Percentiles rank a stretch among this genome's conserved stretches.
These are phyloP conservation scores for Drosophila tropicalis DNA, from an alignment of 1,140 invertebrate genomes.

Conservation along the genomic window DNA sequence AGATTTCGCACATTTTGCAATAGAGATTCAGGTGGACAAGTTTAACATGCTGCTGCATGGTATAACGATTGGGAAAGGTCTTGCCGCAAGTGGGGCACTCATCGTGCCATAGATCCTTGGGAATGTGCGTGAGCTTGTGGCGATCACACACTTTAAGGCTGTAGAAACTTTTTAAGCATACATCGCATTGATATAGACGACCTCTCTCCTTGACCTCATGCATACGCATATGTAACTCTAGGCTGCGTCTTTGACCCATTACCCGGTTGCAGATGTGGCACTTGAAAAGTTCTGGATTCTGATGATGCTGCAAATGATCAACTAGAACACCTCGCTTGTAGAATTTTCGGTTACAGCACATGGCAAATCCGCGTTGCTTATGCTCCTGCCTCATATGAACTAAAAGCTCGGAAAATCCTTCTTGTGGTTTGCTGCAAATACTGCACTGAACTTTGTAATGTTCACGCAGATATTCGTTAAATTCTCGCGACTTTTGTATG, in stretches of 20 bases:
- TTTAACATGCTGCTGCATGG: slow-evolving; percentile 70
- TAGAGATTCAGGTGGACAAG: slow-evolving; percentile 68
- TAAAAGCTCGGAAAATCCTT: slow-evolving; percentile 55
- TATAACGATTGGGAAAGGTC: slow-evolving; percentile 62
- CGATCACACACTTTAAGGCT: slow-evolving; percentile 61
- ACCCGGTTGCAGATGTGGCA: slow-evolving; percentile 62
- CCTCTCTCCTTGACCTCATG: slow-evolving; percentile 64
- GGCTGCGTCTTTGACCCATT: slow-evolving; percentile 62
- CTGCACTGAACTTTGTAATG: slow-evolving; percentile 59
- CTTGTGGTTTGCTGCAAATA: slow-evolving; percentile 47
- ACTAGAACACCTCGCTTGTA: slow-evolving; percentile 62
- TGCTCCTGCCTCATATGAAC: slow-evolving; percentile 52
- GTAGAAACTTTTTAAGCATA: slow-evolving; percentile 66
- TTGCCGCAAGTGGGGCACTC: slow-evolving; percentile 58
- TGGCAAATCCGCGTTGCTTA: slow-evolving; percentile 61
- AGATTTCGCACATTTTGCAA: slow-evolving; percentile 77
- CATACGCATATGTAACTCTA: slow-evolving; percentile 73
- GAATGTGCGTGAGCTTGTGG: slow-evolving; percentile 68
- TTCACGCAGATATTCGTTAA: slow-evolving; percentile 61
- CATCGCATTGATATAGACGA: slow-evolving; percentile 59
- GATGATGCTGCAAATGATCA: slow-evolving; percentile 62
- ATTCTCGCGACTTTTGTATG: slow-evolving; percentile 56
- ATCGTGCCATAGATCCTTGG: slow-evolving; percentile 64
- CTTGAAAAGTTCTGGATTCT: slow-evolving; percentile 67
- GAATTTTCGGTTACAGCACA: slow-evolving; percentile 64